Conservation (phyloP, 2,113 vertebrate species). For the Equus przewalskii region DNA sequence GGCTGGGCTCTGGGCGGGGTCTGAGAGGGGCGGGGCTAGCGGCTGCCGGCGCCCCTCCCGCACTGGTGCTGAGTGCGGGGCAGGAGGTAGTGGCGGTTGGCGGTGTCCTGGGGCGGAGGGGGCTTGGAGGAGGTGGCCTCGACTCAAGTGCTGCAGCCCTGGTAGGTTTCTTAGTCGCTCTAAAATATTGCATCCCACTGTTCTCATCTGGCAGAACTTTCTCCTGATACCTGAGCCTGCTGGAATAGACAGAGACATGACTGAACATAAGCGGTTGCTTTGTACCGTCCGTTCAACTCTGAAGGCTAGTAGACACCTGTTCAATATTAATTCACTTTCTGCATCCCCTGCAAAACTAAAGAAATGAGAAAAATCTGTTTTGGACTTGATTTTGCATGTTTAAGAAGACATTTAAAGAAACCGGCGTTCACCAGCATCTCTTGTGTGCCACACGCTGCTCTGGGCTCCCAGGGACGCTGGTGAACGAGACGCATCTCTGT, state of each 20-base stretch:
- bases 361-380: neutral
- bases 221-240: constrained; percentile 34
- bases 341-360: neutral
- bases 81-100: no score
- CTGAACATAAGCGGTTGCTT: neutral
- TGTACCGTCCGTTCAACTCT: neutral
- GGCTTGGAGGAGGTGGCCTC: no score
- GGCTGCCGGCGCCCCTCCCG: no score
- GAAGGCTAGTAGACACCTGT: neutral
- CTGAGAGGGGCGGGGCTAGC: neutral
- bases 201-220: constrained; percentile 32
- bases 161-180: constrained; percentile 2
- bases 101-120: no score
- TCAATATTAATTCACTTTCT: neutral
- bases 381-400: neutral
- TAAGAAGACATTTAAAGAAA: neutral
- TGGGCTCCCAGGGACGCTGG: no score
- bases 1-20: no score
- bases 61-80: no score
- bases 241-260: constrained; percentile 1
- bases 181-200: constrained; percentile 53
- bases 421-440: no score
- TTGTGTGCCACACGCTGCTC: no score
- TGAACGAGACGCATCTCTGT: no score
- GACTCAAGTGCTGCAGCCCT: no score